A percentile compares a stretch with the other conserved stretches of the same genome.
Conservation (phyloP, 2,797 vertebrate genomes). For the Otolemur crassicaudatus region DNA sequence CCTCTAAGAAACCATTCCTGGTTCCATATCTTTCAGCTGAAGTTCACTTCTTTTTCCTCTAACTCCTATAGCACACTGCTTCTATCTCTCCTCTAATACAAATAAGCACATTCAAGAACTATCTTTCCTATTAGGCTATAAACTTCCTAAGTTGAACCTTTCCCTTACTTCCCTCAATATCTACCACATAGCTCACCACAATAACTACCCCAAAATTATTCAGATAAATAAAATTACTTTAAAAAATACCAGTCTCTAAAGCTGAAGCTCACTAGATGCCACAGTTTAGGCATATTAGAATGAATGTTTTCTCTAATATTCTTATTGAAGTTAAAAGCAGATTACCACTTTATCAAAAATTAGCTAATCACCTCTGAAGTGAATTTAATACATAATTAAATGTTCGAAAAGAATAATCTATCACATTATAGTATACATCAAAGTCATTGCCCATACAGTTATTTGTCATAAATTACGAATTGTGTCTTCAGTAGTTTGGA, state of each 20-base stretch:
- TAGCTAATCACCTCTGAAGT: constrained; percentile 11
- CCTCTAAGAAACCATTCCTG: background rate
- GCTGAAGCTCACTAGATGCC: background rate
- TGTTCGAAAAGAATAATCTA: constrained; percentile 27
- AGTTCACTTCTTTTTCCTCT: constrained; percentile 45
- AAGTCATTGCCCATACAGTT: background rate
- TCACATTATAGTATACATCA: background rate
- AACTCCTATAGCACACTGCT: background rate
- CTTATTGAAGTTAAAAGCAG: constrained; percentile 21
- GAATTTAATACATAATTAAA: constrained; percentile 24
- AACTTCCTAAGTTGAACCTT: background rate
- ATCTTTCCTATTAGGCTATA: background rate
- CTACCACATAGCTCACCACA: background rate
- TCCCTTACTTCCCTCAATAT: background rate
- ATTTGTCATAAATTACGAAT: background rate
- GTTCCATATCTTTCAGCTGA: background rate
- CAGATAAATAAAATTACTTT: constrained; percentile 20
- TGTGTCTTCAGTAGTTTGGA: background rate
- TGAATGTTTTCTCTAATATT: background rate
- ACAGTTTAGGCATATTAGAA: background rate
- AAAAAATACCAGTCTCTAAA: background rate
- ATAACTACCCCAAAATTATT: background rate
- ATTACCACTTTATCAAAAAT: constrained; percentile 27
- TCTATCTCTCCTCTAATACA: background rate
- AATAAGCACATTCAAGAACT: background rate